These are phyloP conservation scores for Andrena hattorfiana DNA, from an alignment of 2,888 invertebrate species.

Conservation along the genomic window DNA sequence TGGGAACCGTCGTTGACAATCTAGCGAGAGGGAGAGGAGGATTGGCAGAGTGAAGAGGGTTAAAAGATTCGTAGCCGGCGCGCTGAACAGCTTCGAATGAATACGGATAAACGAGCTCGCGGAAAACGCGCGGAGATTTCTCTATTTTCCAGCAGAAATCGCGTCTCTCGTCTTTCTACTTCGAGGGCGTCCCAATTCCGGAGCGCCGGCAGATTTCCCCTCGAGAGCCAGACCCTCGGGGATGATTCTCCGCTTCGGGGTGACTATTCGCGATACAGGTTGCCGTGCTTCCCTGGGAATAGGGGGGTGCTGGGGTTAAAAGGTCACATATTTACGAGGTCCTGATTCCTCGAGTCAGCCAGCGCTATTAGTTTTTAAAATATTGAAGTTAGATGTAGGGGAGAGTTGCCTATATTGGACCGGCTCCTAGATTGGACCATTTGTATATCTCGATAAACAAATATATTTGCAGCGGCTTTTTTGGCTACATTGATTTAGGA, in stretches of 20 bases:
- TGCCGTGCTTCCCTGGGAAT: not conserved
- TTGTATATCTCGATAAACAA: too few species aligned
- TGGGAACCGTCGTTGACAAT: not conserved
- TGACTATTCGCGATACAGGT: not conserved
- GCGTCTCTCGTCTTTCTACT: not conserved
- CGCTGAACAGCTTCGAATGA: conserved; percentile 7
- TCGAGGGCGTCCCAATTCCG: conserved; percentile 20
- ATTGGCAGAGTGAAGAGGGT: not conserved
- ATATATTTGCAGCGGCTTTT: too few species aligned
- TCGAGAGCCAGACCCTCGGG: conserved; percentile 6
- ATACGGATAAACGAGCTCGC: conserved; percentile 22
- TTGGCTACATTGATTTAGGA: too few species aligned
- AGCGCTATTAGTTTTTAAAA: too few species aligned
- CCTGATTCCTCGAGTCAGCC: too few species aligned
- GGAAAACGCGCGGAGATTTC: conserved; percentile 12
- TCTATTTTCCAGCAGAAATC: conserved; percentile 20
- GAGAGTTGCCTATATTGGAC: too few species aligned
- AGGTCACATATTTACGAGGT: too few species aligned
- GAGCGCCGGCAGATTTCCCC: conserved; percentile 21
- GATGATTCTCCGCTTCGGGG: not conserved
- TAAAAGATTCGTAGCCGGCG: not conserved
- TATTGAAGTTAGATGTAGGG: too few species aligned
- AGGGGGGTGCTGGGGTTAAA: too few species aligned
- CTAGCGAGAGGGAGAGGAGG: not conserved
- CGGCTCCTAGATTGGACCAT: too few species aligned